These are phyloP conservation scores for Plotosus lineatus DNA, from an alignment of 2,113 vertebrate genomes.

Conservation along the genomic window DNA sequence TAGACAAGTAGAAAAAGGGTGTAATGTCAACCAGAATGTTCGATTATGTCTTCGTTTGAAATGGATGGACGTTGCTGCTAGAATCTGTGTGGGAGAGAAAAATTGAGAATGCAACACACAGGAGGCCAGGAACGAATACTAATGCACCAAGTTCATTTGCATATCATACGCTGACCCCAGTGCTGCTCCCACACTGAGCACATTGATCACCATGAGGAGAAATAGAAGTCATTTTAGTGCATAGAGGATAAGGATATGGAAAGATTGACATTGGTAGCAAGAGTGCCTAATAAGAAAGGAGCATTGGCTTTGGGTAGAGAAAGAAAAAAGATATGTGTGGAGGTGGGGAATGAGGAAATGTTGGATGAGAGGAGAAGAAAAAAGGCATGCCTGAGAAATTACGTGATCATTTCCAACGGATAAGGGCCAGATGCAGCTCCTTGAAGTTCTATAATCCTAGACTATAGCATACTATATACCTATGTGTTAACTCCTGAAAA, in stretches of 20 bases:
- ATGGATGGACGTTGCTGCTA: slow-evolving; percentile 22
- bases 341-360: not conserved
- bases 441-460: not conserved
- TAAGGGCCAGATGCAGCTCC: slow-evolving; percentile 28
- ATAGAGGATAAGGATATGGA: too few species aligned
- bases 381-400: slow-evolving; percentile 51
- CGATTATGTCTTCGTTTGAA: slow-evolving; percentile 29
- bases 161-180: slow-evolving; percentile 29
- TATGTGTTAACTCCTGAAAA: too few species aligned
- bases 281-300: not conserved
- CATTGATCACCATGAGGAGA: not conserved
- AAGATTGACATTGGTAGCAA: not conserved
- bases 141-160: slow-evolving; percentile 33
- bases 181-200: not conserved
- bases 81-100: slow-evolving; percentile 13
- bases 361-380: slow-evolving; percentile 31
- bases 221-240: not conserved
- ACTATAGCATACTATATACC: too few species aligned
- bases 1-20: not conserved
- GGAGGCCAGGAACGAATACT: slow-evolving; percentile 37
- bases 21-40: slow-evolving; percentile 11
- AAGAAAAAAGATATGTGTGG: not conserved
- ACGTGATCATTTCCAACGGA: slow-evolving; percentile 39
- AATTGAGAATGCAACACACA: slow-evolving; percentile 28
- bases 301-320: not conserved